Conservation (phyloP, 2,888 invertebrate species). For the Clitarchus hookeri region DNA sequence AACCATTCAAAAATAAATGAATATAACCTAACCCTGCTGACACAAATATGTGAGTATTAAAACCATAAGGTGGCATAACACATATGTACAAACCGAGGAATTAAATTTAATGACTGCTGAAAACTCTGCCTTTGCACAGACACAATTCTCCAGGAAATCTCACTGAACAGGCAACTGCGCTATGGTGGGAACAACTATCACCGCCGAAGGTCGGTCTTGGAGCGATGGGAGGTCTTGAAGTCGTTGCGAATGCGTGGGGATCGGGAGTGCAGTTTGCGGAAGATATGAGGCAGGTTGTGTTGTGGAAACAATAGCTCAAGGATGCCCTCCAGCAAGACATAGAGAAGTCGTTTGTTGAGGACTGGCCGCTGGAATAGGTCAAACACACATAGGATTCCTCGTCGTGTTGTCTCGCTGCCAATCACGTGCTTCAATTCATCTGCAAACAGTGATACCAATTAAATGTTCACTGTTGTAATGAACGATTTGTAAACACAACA, state of each 20-base stretch:
- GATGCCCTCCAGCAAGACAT: constrained; percentile 83
- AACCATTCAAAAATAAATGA: neutral
- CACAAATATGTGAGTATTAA: neutral
- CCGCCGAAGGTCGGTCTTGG: constrained; percentile 31
- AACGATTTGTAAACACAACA: no score
- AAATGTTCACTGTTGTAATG: no score
- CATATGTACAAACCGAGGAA: neutral
- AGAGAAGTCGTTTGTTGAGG: constrained; percentile 80
- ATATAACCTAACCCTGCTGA: neutral
- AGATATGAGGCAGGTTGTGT: constrained; percentile 72
- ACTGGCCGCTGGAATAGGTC: constrained; percentile 86
- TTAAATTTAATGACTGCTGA: neutral
- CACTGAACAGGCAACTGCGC: neutral
- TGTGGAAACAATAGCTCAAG: constrained; percentile 78
- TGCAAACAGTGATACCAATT: constrained; percentile 50
- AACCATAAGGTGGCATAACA: neutral
- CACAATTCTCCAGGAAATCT: neutral
- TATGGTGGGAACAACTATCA: constrained; percentile 22
- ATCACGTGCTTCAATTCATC: constrained; percentile 90
- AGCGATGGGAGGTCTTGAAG: constrained; percentile 34
- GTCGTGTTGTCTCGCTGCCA: constrained; percentile 83
- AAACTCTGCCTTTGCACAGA: neutral
- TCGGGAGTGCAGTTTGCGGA: constrained; percentile 71
- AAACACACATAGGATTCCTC: constrained; percentile 82
- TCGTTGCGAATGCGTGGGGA: constrained; percentile 41